Conservation (phyloP, 2,797 vertebrate species). For the Galago senegalensis region DNA sequence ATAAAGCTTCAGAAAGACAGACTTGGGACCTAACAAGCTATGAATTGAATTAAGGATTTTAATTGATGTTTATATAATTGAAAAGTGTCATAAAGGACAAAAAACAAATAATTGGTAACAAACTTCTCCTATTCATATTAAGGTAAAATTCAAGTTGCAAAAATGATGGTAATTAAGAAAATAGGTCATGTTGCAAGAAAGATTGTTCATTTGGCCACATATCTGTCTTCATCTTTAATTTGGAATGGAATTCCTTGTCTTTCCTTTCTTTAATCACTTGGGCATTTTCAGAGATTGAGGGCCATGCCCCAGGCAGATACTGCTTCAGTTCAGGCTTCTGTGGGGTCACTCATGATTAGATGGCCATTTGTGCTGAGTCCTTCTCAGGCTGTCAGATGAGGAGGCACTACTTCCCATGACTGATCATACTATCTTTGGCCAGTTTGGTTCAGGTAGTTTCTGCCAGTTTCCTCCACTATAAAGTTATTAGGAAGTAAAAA, state of each 20-base stretch:
- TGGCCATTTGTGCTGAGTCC: background rate
- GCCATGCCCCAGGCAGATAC: fast-evolving
- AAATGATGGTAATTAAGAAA: background rate
- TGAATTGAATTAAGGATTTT: background rate
- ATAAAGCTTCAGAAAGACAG: background rate
- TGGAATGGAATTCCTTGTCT: background rate
- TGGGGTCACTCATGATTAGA: background rate
- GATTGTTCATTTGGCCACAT: background rate
- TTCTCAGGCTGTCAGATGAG: too few relatives aligned
- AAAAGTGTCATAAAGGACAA: background rate
- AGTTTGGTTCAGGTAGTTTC: background rate
- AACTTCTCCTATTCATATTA: background rate
- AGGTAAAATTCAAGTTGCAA: background rate
- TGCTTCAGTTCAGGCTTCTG: fast-evolving
- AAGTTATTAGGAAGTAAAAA: background rate
- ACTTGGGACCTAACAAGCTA: background rate
- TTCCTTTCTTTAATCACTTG: too few relatives aligned
- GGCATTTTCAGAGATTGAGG: background rate
- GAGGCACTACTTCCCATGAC: fast-evolving
- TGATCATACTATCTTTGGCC: background rate
- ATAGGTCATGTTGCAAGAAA: background rate
- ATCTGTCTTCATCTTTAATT: background rate
- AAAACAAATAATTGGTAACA: background rate
- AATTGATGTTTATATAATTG: background rate
- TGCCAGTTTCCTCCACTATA: background rate